A percentile compares a stretch with the other conserved stretches of the same genome.
Evolutionary conservation across 2,797 vertebrate genomes (phyloP).

Genomic region (Leptoclinus maculatus): DNA sequence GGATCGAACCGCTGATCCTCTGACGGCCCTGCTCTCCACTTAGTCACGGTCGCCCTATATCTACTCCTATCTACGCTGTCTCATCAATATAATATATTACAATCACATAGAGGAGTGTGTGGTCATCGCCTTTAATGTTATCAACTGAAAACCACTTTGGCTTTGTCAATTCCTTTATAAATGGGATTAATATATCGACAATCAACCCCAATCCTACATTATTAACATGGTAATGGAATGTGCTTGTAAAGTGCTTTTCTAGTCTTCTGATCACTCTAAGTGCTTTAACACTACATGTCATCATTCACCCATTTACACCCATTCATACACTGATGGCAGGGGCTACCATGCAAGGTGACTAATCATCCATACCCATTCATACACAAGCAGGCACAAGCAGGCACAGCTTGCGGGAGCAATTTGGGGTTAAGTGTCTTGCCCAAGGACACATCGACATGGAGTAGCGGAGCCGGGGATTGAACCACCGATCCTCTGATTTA

Average conservation of each 20-base stretch:
- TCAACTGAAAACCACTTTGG: not conserved
- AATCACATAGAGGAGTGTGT: not conserved
- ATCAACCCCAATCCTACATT: not conserved
- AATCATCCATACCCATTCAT: not conserved
- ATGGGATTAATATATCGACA: not conserved
- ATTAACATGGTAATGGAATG: not conserved
- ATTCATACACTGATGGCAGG: not conserved
- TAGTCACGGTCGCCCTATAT: not conserved
- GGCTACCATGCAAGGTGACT: not conserved
- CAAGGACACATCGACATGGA: not conserved
- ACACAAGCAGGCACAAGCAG: too few species aligned
- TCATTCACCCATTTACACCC: not conserved
- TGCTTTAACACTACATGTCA: too few species aligned
- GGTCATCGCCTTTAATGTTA: not conserved
- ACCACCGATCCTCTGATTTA: not conserved
- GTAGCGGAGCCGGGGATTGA: not conserved
- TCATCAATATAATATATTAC: not conserved
- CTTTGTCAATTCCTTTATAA: not conserved
- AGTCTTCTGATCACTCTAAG: too few species aligned
- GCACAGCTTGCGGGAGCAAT: not conserved
- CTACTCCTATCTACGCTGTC: not conserved
- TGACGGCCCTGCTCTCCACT: too few species aligned
- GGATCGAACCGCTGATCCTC: too few species aligned
- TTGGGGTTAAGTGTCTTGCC: not conserved
- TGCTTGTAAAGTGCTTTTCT: not conserved